Evolutionary conservation across 2,888 invertebrate genomes (phyloP), one percentile per base, ranked within the genome.

Genomic region (Elmis aenea): DNA sequence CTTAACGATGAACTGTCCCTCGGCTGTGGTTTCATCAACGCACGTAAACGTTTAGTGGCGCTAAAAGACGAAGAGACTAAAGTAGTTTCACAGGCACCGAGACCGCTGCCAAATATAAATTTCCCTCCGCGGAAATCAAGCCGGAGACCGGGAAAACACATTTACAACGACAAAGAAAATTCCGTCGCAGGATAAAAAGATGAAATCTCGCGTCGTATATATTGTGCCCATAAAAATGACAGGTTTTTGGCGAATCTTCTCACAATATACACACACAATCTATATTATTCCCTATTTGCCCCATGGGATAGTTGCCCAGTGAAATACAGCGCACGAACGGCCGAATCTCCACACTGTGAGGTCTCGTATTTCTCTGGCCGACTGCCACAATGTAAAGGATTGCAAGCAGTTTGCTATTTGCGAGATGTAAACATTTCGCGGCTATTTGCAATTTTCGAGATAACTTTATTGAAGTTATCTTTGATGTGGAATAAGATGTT

Each of bases 81-180:
- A 42, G 38, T 35, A 38, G 42, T 38, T 42, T 41, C 33, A 26
- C 41, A 36, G 35, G 34, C 24, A 35, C 45, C 38, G 24, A 45
- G 45, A 48, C 51, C 50, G 38, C 18, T n/a, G n/a, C 49, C 42
- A 58, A 57, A 61, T 59, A 62, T 63, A 61, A 63, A 64, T 63
- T 61, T 62, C 55, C 57, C 63, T 59, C 61, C 46, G 53, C 58
- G 63, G 62, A 64, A 64, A 63, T 62, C 61, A 60, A 59, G 56
- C 45, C 57, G 42, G 44, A 48, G 52, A 54, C 52, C 51, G 54
- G 55, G 46, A 46, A 51, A 57, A 55, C 50, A 55, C 58, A 58
- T 59, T 58, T 57, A 50, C 52, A 48, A 49, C 57, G 54, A 61
- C 58, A 60, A 60, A 59, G 55, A 54, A 54, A 57, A 58, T 58